These are phyloP conservation scores for Alligator sinensis DNA, from an alignment of 2,113 vertebrate genomes.

Conservation along the genomic window DNA sequence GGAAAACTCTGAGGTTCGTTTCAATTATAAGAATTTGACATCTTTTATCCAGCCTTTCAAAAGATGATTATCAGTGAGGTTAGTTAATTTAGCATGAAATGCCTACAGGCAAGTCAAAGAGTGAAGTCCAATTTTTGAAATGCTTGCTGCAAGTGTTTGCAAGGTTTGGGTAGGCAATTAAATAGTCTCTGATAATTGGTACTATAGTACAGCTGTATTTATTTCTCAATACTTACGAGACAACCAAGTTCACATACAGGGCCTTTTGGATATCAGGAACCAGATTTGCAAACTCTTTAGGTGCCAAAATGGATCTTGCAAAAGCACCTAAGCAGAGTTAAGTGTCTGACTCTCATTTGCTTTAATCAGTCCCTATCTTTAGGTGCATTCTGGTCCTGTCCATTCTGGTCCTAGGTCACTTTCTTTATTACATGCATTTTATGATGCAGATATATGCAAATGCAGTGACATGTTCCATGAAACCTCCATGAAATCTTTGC, in stretches of 20 bases:
- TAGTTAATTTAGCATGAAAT: background rate
- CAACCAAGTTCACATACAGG: background rate
- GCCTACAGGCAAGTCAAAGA: background rate
- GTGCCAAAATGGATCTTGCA: background rate
- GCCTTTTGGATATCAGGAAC: accelerated
- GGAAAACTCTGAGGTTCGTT: background rate
- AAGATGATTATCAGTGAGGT: background rate
- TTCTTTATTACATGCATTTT: background rate
- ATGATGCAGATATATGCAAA: background rate
- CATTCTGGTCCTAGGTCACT: background rate
- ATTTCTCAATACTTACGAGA: accelerated
- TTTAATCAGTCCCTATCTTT: background rate
- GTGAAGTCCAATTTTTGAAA: conserved; percentile 19
- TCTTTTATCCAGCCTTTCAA: background rate
- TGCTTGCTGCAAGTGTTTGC: background rate
- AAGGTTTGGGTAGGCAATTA: background rate
- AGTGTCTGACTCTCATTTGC: background rate
- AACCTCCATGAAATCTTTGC: background rate
- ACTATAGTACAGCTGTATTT: background rate
- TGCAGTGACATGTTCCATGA: background rate
- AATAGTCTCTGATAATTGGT: background rate
- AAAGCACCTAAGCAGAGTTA: background rate
- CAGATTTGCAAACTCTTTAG: background rate
- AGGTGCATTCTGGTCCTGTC: background rate
- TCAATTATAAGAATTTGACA: background rate